Percentiles rank a stretch among this genome's conserved stretches.
phyloP scores from a whole-genome alignment of 2,797 vertebrate species.

The Tiaroga cobitis region DNA sequence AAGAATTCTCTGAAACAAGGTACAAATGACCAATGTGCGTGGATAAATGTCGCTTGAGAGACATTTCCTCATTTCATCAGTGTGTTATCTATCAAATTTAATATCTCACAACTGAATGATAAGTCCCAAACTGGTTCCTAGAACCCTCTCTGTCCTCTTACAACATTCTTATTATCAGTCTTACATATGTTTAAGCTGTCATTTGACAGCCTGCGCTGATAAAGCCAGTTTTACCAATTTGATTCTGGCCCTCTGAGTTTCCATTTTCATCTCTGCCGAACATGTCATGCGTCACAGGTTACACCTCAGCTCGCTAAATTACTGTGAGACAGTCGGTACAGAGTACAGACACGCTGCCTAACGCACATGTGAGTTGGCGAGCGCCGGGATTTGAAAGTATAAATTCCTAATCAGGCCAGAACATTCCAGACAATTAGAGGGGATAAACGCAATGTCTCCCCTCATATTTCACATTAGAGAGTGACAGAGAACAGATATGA shows the following conservation, averaged over 20 bases:
- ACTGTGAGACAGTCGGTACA: slow-evolving; percentile 35
- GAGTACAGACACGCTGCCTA: not conserved
- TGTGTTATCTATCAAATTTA: slow-evolving; percentile 18
- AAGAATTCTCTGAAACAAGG: not conserved
- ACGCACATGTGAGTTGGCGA: not conserved
- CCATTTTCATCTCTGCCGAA: slow-evolving; percentile 49
- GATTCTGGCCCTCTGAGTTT: slow-evolving; percentile 47
- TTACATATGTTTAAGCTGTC: slow-evolving; percentile 42
- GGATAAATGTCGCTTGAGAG: not conserved
- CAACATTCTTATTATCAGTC: slow-evolving; percentile 37
- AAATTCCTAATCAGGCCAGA: slow-evolving; percentile 56
- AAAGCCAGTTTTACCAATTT: slow-evolving; percentile 49
- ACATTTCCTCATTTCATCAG: not conserved
- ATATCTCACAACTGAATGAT: slow-evolving; percentile 27
- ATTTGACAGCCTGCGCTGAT: slow-evolving; percentile 46
- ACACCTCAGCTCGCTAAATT: slow-evolving; percentile 46
- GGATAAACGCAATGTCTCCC: slow-evolving; percentile 28
- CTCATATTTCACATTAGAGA: slow-evolving; percentile 48
- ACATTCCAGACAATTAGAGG: slow-evolving; percentile 58
- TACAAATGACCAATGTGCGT: not conserved
- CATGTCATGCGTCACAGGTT: slow-evolving; percentile 49
- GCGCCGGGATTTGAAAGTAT: slow-evolving; percentile 48
- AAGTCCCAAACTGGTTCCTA: not conserved
- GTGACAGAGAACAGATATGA: slow-evolving; percentile 52
- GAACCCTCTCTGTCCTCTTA: not conserved